Percentiles rank a stretch among this genome's conserved stretches.
phyloP scores from a whole-genome alignment of 2,113 vertebrate species.

The Eublepharis macularius region DNA sequence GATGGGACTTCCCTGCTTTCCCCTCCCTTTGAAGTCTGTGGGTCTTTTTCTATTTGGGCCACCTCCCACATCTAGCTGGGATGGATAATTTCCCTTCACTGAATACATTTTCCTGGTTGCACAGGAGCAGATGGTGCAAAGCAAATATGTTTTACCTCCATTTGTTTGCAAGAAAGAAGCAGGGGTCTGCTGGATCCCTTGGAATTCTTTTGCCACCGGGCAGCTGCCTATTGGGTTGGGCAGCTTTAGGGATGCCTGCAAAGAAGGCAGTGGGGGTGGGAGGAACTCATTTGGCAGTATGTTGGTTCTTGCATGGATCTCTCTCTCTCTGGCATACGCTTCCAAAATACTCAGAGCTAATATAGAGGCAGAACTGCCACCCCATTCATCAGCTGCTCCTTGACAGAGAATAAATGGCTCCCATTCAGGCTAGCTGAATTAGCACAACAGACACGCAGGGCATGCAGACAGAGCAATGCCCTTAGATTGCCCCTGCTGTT shows the following conservation, averaged over 20 bases:
- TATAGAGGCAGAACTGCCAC: background rate
- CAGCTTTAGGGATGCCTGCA: background rate
- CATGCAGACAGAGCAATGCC: background rate
- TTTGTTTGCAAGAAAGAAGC: no score
- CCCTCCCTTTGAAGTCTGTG: no score
- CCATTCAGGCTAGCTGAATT: background rate
- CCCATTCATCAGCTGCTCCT: background rate
- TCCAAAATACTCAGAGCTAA: background rate
- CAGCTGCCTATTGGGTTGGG: no score
- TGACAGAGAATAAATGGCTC: background rate
- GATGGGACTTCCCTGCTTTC: no score
- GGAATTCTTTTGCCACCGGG: no score
- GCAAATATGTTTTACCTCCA: no score
- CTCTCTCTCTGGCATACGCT: background rate
- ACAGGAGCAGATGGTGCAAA: no score
- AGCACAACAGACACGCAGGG: background rate
- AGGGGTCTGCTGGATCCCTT: no score
- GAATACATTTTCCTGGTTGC: no score
- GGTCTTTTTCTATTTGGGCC: no score
- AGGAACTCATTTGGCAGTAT: background rate
- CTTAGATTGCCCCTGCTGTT: background rate
- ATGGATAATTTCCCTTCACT: no score
- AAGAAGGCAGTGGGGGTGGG: background rate
- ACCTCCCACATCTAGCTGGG: no score
- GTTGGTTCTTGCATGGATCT: background rate